Conservation (phyloP, 2,888 invertebrate species). For the Pristionchus japonicus region DNA sequence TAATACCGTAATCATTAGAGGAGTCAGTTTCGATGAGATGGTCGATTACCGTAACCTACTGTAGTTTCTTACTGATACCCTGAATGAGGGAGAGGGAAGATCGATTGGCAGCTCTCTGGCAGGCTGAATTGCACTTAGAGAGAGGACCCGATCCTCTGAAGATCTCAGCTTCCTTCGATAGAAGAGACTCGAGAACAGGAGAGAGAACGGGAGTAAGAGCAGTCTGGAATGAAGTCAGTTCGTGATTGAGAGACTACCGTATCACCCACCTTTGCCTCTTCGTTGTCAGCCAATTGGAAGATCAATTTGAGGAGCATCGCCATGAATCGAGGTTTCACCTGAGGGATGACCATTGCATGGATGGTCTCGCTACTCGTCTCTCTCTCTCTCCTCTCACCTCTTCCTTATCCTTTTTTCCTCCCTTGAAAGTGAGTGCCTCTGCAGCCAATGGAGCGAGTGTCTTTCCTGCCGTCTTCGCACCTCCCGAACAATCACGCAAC, state of each 20-base stretch:
- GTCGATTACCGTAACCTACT: slow-evolving; percentile 1
- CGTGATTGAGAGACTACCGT: neutral
- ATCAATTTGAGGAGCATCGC: slow-evolving; percentile 58
- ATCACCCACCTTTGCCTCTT: slow-evolving; percentile 34
- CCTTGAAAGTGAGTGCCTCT: slow-evolving; percentile 9
- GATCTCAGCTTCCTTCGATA: neutral
- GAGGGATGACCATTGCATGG: too few relatives aligned
- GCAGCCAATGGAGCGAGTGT: neutral
- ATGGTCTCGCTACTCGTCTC: too few relatives aligned
- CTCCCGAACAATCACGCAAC: slow-evolving; percentile 30
- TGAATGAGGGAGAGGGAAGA: slow-evolving; percentile 28
- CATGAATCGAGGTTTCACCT: slow-evolving; percentile 61
- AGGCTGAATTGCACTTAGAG: slow-evolving; percentile 46
- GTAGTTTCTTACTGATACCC: slow-evolving; percentile 33
- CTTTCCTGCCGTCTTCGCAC: slow-evolving; percentile 20
- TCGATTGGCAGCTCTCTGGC: slow-evolving; percentile 35
- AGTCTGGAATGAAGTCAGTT: slow-evolving; percentile 6
- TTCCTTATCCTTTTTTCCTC: neutral
- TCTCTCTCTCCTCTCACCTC: neutral
- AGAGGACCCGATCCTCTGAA: slow-evolving; percentile 39
- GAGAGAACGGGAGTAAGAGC: neutral
- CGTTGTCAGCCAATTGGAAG: slow-evolving; percentile 45
- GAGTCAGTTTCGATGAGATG: neutral
- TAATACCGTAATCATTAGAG: slow-evolving; percentile 11
- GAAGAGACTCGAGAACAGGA: slow-evolving; percentile 25